A percentile compares a stretch with the other conserved stretches of the same genome.
Conservation (phyloP, 2,797 vertebrate genomes). For the Catharus ustulatus region DNA sequence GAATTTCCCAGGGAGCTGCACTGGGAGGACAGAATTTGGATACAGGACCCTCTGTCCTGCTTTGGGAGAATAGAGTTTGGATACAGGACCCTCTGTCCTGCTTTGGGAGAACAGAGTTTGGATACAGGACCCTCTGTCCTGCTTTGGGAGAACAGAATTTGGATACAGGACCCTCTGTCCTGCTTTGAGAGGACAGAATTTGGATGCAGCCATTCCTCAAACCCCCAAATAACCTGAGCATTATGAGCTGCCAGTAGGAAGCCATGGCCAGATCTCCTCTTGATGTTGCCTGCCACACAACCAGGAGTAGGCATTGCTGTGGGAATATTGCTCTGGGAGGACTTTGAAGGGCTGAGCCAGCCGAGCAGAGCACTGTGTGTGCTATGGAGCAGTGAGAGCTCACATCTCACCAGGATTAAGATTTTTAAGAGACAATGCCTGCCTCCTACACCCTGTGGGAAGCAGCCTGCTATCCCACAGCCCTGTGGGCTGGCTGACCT, state of each 20-base stretch:
- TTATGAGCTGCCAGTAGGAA: not conserved
- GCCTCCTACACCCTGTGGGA: too few relatives aligned
- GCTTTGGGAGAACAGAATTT: too few relatives aligned
- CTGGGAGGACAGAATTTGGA: not conserved
- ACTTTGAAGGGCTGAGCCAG: not conserved
- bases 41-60: not conserved
- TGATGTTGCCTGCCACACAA: rapidly evolving
- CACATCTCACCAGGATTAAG: not conserved
- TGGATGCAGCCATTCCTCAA: rapidly evolving
- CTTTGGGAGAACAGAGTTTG: too few relatives aligned
- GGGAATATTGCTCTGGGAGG: not conserved
- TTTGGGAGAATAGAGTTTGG: not conserved
- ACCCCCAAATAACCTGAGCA: not conserved
- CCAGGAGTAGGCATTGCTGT: not conserved
- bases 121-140: too few relatives aligned
- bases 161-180: not conserved
- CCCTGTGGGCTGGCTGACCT: rapidly evolving
- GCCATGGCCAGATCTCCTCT: not conserved
- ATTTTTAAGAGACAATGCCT: not conserved
- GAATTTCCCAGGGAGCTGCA: not conserved
- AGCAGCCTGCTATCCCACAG: not conserved
- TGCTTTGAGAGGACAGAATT: not conserved
- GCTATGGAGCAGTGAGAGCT: not conserved
- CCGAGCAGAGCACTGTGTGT: not conserved
- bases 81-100: too few relatives aligned